A percentile compares a stretch with the other conserved stretches of the same genome.
These are phyloP conservation scores for Ditylenchus dipsaci DNA, from an alignment of 1,140 invertebrate species.

Conservation along the genomic window DNA sequence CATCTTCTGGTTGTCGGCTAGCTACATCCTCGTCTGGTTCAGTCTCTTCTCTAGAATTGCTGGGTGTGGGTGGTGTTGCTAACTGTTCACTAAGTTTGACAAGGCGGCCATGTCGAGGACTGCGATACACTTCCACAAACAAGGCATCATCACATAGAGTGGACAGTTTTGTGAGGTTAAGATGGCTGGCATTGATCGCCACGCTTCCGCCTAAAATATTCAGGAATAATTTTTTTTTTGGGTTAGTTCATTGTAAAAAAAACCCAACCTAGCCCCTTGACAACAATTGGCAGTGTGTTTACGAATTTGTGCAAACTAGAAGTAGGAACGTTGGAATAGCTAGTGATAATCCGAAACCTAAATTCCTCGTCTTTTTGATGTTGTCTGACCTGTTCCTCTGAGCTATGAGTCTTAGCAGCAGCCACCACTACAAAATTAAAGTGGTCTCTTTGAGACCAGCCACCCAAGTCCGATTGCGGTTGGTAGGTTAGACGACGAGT, in stretches of 20 bases:
- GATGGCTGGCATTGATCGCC: conserved; percentile 25
- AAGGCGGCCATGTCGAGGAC: conserved; percentile 26
- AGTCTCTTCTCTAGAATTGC: not conserved
- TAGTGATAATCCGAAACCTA: conserved; percentile 48
- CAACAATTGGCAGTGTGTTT: not conserved
- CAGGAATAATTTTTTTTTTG: no score
- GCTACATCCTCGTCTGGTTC: conserved; percentile 9
- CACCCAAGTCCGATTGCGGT: conserved; percentile 26
- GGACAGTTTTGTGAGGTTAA: conserved; percentile 39
- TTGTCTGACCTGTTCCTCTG: not conserved
- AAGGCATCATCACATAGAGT: conserved; percentile 28
- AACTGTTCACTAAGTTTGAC: conserved; percentile 18
- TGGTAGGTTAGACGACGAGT: conserved; percentile 27
- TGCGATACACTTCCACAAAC: conserved; percentile 27
- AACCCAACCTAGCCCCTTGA: conserved; percentile 3
- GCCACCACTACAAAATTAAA: conserved; percentile 45
- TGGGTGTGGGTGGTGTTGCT: not conserved
- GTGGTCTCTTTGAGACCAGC: conserved; percentile 45
- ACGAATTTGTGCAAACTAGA: conserved; percentile 25
- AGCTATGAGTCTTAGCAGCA: not conserved
- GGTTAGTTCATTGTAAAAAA: no score
- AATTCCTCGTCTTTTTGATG: conserved; percentile 31
- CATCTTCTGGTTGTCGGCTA: not conserved
- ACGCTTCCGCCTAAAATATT: conserved; percentile 30
- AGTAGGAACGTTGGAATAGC: conserved; percentile 35